Evolutionary conservation across 2,888 invertebrate species (phyloP).

Genomic region (Sclerodermus sp.): DNA sequence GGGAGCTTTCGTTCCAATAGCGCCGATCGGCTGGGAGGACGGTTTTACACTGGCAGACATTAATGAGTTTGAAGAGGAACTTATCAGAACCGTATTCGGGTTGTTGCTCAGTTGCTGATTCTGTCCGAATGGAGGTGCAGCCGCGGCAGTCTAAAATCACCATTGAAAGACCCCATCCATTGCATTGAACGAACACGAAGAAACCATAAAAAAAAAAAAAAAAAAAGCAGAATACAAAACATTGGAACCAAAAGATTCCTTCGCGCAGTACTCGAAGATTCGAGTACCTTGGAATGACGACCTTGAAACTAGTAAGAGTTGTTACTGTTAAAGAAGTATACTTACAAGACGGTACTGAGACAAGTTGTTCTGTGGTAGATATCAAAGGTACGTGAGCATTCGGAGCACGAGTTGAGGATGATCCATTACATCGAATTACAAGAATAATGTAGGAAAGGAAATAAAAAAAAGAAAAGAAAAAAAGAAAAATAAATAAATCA

Average conservation of each 20-base stretch:
- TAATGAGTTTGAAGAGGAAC: slow-evolving; percentile 82
- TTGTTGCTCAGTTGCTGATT: slow-evolving; percentile 79
- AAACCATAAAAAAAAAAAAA: too few relatives aligned
- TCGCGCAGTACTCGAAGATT: too few relatives aligned
- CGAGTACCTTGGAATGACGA: too few relatives aligned
- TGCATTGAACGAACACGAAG: too few relatives aligned
- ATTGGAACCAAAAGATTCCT: too few relatives aligned
- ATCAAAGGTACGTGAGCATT: slow-evolving; percentile 67
- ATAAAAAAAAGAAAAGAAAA: too few relatives aligned
- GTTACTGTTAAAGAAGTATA: too few relatives aligned
- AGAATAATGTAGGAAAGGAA: too few relatives aligned
- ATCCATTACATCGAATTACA: too few relatives aligned
- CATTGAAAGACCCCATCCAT: background rate
- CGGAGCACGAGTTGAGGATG: slow-evolving; percentile 64
- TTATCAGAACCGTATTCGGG: slow-evolving; percentile 85
- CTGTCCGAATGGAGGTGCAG: slow-evolving; percentile 74
- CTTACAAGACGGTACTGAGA: slow-evolving; percentile 63
- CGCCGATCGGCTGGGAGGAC: slow-evolving; percentile 78
- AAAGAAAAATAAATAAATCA: too few relatives aligned
- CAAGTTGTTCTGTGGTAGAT: slow-evolving; percentile 68
- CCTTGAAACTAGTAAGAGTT: too few relatives aligned
- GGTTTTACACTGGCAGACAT: slow-evolving; percentile 89
- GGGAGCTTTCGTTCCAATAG: slow-evolving; percentile 72
- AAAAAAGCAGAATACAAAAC: too few relatives aligned
- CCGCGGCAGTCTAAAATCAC: slow-evolving; percentile 46